Evolutionary conservation across 1,140 invertebrate species (phyloP), one percentile per base, ranked within the genome.

Genomic region (Hormaphis cornu): DNA sequence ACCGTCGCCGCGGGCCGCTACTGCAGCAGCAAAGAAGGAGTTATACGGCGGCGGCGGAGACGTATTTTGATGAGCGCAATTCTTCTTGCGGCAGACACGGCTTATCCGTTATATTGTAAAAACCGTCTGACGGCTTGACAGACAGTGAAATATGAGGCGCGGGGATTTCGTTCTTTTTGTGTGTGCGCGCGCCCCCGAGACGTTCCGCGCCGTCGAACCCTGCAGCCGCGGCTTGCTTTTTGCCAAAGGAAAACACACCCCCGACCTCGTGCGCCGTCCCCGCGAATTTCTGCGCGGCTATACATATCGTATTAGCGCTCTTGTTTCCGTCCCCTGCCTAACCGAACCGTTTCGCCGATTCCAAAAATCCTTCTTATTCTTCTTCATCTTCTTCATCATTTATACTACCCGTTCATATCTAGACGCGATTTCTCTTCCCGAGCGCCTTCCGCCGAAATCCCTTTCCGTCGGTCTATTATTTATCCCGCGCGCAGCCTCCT

Each of bases 101-200:
- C 40, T 66, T 66, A 66, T 66, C 61, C 30, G 61, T 66, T 66
- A 66, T 66, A 66, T 66, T 66, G 61, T 66, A 66, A 66, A 66
- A 66, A 66, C 61, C 61, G n/a, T 20, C 44, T 66, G 61, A 66
- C 61, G 61, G 61, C 61, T 66, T 66, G 61, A 66, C 42, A 66
- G 61, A 66, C 61, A 66, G 61, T 66, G 61, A 66, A 66, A 66
- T 66, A 66, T 66, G 61, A 66, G 61, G n/a, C 61, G 30, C 61
- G 28, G 61, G 44, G 61, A 66, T 66, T 48, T 48, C 24, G 44
- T 66, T 44, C 50, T 66, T 28, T 66, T 63, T 63, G 46, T 63
- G 59, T 63, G 42, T 28, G 37, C 44, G 58, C 59, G 59, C 26
- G 42, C 59, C 33, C 40, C 18, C 44, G 61, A 66, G 42, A 66